phyloP scores from a whole-genome alignment of 2,797 vertebrate species.

The Lacerta viridis region DNA sequence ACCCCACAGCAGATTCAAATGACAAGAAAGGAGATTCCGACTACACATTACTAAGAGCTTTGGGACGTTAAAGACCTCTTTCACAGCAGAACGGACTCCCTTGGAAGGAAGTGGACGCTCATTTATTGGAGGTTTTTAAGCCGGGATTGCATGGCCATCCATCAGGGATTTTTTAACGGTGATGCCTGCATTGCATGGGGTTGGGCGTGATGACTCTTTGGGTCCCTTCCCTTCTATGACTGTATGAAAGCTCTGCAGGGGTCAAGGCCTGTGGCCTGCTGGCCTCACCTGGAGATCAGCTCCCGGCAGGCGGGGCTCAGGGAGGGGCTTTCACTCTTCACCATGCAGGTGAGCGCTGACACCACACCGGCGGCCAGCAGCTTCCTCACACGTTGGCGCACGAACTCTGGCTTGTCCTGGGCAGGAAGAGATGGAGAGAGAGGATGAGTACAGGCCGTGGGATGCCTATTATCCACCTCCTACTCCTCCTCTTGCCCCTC shows the following conservation, averaged over 20 bases:
- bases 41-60: no score
- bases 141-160: no score
- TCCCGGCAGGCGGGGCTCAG: constrained; percentile 92
- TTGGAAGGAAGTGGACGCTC: no score
- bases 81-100: no score
- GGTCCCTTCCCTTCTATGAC: no score
- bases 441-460: no score
- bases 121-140: no score
- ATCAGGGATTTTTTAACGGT: no score
- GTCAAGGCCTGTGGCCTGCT: constrained; percentile 80
- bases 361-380: constrained; percentile 91
- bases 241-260: not conserved
- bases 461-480: not conserved
- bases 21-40: not conserved
- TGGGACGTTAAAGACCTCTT: no score
- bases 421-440: not conserved
- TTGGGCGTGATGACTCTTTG: not conserved
- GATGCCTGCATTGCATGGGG: no score
- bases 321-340: constrained; percentile 91
- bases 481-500: not conserved
- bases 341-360: constrained; percentile 94
- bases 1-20: not conserved
- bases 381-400: constrained; percentile 89
- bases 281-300: constrained; percentile 90
- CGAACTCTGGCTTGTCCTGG: constrained; percentile 89